These are phyloP conservation scores for Miltochrista miniata DNA, from an alignment of 2,888 invertebrate species.

Conservation along the genomic window DNA sequence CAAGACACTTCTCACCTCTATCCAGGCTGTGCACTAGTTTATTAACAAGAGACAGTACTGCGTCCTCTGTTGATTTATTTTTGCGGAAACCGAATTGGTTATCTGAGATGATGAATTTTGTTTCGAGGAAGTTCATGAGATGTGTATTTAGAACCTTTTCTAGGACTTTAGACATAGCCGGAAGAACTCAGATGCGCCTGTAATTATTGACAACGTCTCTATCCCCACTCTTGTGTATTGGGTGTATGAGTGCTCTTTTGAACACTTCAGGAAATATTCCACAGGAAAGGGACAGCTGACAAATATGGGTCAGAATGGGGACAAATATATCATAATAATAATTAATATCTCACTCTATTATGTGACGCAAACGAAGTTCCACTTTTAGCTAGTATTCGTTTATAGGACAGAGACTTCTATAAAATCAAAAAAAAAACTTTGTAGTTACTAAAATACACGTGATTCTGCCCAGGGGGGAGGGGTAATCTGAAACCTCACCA, in stretches of 20 bases:
- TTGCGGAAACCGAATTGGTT: background rate
- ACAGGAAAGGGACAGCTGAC: background rate
- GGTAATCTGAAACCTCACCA: too few species aligned
- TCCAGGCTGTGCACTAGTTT: background rate
- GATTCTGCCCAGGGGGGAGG: too few species aligned
- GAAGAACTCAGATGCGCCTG: background rate
- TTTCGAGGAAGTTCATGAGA: background rate
- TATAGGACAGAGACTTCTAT: too few species aligned
- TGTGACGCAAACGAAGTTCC: too few species aligned
- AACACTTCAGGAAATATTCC: background rate
- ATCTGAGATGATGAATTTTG: background rate
- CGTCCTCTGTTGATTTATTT: background rate
- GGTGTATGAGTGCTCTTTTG: background rate
- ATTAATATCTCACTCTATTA: too few species aligned
- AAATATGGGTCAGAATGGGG: background rate
- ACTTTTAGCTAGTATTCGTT: too few species aligned
- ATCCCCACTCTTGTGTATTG: background rate
- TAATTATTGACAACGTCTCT: background rate
- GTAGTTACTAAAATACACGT: too few species aligned
- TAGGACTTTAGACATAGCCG: background rate
- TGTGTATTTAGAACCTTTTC: background rate
- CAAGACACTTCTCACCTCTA: background rate
- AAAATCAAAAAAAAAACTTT: too few species aligned
- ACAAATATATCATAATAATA: background rate
- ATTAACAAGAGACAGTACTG: background rate